Evolutionary conservation across 2,113 vertebrate species (phyloP).

Genomic region (Anguilla rostrata): DNA sequence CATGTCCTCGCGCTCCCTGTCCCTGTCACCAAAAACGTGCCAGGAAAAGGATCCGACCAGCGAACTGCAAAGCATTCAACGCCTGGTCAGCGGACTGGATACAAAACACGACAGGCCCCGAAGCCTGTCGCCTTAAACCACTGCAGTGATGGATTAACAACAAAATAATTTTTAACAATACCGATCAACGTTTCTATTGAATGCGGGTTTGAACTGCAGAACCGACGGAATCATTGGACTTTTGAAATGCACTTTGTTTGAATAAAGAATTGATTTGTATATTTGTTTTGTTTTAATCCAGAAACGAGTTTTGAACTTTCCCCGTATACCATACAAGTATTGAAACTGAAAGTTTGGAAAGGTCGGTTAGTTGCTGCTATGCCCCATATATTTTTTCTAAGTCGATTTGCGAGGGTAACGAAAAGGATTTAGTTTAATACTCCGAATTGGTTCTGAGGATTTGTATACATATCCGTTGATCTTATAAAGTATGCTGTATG

Average conservation of each 20-base stretch:
- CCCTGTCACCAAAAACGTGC: conserved; percentile 86
- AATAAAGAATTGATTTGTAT: conserved; percentile 59
- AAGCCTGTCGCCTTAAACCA: conserved; percentile 81
- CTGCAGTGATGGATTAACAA: conserved; percentile 41
- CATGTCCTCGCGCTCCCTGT: conserved; percentile 82
- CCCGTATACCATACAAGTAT: conserved; percentile 75
- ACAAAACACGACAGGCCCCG: conserved; percentile 85
- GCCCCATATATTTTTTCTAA: conserved; percentile 59
- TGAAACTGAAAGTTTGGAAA: conserved; percentile 69
- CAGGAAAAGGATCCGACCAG: conserved; percentile 85
- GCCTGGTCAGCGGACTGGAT: conserved; percentile 92
- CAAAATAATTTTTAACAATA: conserved; percentile 8
- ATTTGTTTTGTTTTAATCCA: conserved; percentile 65
- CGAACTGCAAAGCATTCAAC: conserved; percentile 95
- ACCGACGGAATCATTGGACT: conserved; percentile 58
- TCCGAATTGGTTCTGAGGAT: conserved; percentile 56
- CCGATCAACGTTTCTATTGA: conserved; percentile 43
- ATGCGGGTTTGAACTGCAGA: conserved; percentile 56
- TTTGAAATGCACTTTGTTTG: conserved; percentile 80
- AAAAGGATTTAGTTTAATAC: conserved; percentile 54
- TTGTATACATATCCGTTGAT: conserved; percentile 62
- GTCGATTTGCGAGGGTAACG: conserved; percentile 43
- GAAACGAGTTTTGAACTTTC: conserved; percentile 47
- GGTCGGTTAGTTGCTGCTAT: conserved; percentile 69
- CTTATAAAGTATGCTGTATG: conserved; percentile 71